phyloP scores from a whole-genome alignment of 2,888 invertebrate genomes.

The Caenorhabditis afra region DNA sequence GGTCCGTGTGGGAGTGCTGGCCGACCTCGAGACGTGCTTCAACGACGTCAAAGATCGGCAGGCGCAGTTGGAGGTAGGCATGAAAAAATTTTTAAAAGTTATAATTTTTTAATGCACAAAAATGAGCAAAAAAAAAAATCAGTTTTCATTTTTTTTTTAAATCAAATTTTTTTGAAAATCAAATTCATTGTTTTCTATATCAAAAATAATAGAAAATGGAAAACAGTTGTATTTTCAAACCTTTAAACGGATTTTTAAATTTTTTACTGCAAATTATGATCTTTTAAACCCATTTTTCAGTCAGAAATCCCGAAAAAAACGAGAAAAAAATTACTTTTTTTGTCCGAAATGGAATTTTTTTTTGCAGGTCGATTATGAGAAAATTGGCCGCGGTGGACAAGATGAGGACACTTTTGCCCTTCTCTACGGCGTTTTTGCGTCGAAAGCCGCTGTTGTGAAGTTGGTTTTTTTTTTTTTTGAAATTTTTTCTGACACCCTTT shows the following conservation, averaged over 20 bases:
- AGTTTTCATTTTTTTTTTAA: too few species aligned
- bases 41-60: slow-evolving; percentile 72
- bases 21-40: slow-evolving; percentile 73
- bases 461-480: slow-evolving; percentile 45
- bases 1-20: slow-evolving; percentile 76
- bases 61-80: slow-evolving; percentile 63
- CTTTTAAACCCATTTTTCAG: too few species aligned
- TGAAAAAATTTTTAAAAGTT: slow-evolving; percentile 3
- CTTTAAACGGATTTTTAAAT: too few species aligned
- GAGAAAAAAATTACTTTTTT: too few species aligned
- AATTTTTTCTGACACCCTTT: slow-evolving; percentile 10
- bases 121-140: too few species aligned
- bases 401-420: slow-evolving; percentile 79
- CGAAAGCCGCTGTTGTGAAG: slow-evolving; percentile 76
- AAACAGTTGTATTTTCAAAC: too few species aligned
- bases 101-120: slow-evolving; percentile 13
- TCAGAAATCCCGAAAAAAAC: too few species aligned
- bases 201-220: too few species aligned
- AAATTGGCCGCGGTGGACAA: slow-evolving; percentile 64
- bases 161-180: too few species aligned
- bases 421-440: slow-evolving; percentile 79
- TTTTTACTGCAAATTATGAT: too few species aligned
- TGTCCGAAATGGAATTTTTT: background rate
- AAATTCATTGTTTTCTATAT: too few species aligned
- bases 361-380: slow-evolving; percentile 63